A percentile compares a stretch with the other conserved stretches of the same genome.
phyloP scores from a whole-genome alignment of 2,113 vertebrate species.

The Cyanoramphus novaezelandiae region DNA sequence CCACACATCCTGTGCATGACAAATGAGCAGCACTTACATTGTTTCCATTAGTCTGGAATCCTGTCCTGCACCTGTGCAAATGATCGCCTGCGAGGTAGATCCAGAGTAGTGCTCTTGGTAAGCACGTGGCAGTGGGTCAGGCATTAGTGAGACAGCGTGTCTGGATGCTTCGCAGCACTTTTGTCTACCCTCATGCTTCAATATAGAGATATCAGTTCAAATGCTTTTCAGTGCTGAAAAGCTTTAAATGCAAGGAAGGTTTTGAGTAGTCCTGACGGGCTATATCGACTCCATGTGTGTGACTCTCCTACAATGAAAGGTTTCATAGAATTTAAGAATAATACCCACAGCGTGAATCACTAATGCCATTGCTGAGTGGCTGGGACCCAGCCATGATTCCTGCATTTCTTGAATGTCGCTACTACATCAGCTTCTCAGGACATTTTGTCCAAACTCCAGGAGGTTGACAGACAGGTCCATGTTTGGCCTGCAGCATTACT shows the following conservation, averaged over 20 bases:
- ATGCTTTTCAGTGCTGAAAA: not conserved
- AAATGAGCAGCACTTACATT: not conserved
- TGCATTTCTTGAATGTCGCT: conserved; percentile 22
- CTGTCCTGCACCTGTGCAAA: not conserved
- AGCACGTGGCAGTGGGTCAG: not conserved
- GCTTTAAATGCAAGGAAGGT: not conserved
- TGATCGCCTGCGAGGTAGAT: not conserved
- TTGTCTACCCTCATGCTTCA: not conserved
- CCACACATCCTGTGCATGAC: not conserved
- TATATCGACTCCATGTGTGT: not conserved
- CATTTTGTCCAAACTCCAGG: conserved; percentile 30
- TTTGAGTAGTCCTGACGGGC: not conserved
- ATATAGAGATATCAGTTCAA: not conserved
- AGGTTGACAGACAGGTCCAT: conserved; percentile 44
- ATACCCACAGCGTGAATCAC: not conserved
- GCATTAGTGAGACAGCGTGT: not conserved
- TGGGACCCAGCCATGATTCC: conserved; percentile 24
- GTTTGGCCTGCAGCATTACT: conserved; percentile 48
- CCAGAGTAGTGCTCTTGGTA: not conserved
- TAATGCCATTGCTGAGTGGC: not conserved
- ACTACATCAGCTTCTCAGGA: conserved; percentile 33
- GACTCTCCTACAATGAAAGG: not conserved
- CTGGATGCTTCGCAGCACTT: not conserved
- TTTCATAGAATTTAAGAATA: conserved; percentile 41
- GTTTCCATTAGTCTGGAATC: not conserved